phyloP scores from a whole-genome alignment of 2,113 vertebrate genomes.

The Willisornis vidua region DNA sequence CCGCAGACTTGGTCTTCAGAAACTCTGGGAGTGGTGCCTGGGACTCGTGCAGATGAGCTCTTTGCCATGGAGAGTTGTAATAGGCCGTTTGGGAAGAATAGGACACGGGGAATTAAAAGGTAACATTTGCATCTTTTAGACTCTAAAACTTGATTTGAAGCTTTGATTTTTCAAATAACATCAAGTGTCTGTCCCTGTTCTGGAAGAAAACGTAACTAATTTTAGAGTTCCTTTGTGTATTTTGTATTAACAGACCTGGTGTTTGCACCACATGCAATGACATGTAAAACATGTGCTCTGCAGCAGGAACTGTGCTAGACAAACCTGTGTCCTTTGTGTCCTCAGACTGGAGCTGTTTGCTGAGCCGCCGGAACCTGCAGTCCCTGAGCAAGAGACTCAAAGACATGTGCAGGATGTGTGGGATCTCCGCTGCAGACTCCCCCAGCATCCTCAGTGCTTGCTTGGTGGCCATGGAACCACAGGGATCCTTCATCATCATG shows the following conservation, averaged over 20 bases:
- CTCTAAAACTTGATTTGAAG: not conserved
- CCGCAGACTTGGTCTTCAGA: slow-evolving; percentile 92
- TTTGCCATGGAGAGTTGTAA: slow-evolving; percentile 96
- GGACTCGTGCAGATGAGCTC: slow-evolving; percentile 97
- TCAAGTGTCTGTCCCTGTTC: not conserved
- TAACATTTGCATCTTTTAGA: slow-evolving; percentile 36
- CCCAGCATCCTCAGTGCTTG: slow-evolving; percentile 97
- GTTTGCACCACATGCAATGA: fast-evolving
- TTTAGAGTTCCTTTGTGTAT: not conserved
- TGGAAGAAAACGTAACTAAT: not conserved
- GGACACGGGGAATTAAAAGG: slow-evolving; percentile 97
- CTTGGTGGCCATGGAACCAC: slow-evolving; percentile 95
- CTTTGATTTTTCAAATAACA: not conserved
- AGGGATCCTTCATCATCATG: slow-evolving; percentile 97
- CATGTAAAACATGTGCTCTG: not conserved
- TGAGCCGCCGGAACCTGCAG: slow-evolving; percentile 94
- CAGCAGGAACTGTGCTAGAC: not conserved
- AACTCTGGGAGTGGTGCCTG: slow-evolving; percentile 98
- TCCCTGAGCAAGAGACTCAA: slow-evolving; percentile 94
- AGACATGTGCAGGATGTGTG: slow-evolving; percentile 98
- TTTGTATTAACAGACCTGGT: fast-evolving
- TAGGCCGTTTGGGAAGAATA: slow-evolving; percentile 95
- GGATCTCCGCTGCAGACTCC: slow-evolving; percentile 94
- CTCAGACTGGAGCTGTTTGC: slow-evolving; percentile 95
- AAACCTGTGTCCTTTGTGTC: not conserved